Evolutionary conservation across 2,888 invertebrate genomes (phyloP).

Genomic region (Malacosoma neustria): DNA sequence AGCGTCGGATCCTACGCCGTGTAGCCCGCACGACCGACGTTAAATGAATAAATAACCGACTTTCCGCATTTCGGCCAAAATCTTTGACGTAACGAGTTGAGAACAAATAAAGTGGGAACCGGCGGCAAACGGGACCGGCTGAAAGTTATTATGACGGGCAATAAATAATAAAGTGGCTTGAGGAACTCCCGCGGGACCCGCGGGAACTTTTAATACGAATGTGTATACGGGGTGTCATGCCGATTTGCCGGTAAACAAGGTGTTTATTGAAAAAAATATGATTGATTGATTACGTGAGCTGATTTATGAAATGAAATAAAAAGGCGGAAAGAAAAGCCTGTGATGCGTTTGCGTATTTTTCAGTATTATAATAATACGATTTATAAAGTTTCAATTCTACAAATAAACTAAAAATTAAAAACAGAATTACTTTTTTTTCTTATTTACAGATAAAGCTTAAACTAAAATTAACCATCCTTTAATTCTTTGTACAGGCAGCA

Average conservation of each 20-base stretch:
- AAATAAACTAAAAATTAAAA: no score
- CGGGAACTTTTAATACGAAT: conserved; percentile 48
- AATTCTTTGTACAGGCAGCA: no score
- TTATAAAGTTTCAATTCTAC: no score
- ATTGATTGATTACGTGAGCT: background rate
- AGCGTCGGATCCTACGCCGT: conserved; percentile 12
- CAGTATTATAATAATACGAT: no score
- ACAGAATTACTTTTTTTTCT: no score
- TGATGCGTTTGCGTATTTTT: no score
- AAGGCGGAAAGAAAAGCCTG: no score
- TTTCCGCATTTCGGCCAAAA: conserved; percentile 57
- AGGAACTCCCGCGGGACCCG: conserved; percentile 28
- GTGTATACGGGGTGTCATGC: conserved; percentile 11
- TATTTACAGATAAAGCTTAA: no score
- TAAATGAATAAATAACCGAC: conserved; percentile 65
- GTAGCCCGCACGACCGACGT: conserved; percentile 22
- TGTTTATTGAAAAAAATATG: background rate
- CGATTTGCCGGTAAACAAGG: conserved; percentile 3
- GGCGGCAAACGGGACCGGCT: conserved; percentile 10
- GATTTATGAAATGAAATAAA: background rate
- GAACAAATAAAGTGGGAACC: conserved; percentile 53
- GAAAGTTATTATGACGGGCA: conserved; percentile 54
- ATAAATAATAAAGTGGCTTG: conserved; percentile 64
- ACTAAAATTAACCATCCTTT: no score
- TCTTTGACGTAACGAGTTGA: conserved; percentile 64